These are phyloP conservation scores for Macropus fuliginosus DNA, from an alignment of 2,797 vertebrate genomes.

Conservation along the genomic window DNA sequence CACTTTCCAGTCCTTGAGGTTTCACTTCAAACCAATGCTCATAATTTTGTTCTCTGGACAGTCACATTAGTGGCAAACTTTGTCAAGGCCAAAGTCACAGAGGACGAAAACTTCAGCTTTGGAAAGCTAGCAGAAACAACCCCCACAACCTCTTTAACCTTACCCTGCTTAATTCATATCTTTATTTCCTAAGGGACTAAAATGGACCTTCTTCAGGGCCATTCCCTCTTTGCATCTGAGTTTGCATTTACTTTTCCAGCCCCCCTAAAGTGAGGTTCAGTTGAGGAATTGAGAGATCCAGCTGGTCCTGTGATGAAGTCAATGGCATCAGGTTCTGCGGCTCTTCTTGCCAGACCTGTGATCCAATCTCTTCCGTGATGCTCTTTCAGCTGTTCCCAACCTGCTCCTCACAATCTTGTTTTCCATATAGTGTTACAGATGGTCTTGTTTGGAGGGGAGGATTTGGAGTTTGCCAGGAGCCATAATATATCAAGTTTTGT, in stretches of 20 bases:
- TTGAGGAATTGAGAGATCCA: neutral
- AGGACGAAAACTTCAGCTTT: neutral
- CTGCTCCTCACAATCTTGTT: neutral
- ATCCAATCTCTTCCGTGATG: neutral
- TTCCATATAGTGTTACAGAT: constrained; percentile 7
- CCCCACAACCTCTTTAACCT: neutral
- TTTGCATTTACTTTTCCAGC: neutral
- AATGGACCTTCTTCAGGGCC: neutral
- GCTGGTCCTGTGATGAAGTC: accelerated
- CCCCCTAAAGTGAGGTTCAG: neutral
- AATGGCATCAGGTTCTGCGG: neutral
- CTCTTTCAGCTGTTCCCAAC: constrained; percentile 30
- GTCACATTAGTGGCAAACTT: neutral
- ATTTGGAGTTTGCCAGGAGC: constrained; percentile 42
- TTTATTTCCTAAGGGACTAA: neutral
- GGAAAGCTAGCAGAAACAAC: neutral
- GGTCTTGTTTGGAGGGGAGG: neutral
- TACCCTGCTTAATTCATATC: neutral
- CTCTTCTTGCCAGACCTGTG: neutral
- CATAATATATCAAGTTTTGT: constrained; percentile 21
- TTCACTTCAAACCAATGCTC: neutral
- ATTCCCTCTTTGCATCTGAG: neutral
- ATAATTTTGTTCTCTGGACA: no score
- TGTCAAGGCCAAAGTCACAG: neutral
- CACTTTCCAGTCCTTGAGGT: neutral